Conservation (phyloP, 2,797 vertebrate species). For the Prionace glauca region DNA sequence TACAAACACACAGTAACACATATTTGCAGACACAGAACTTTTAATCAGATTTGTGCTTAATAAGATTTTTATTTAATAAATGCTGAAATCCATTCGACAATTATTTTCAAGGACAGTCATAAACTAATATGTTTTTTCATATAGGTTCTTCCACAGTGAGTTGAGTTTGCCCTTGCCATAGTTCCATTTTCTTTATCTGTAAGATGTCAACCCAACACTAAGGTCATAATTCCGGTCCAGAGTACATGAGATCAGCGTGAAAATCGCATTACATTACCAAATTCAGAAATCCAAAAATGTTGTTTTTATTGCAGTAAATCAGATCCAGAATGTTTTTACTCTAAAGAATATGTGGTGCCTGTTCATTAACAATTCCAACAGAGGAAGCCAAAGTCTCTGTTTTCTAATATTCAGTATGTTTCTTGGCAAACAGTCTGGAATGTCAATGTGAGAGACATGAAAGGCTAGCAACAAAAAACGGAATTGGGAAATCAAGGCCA, state of each 20-base stretch:
- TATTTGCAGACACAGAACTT: not conserved
- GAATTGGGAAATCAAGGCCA: not conserved
- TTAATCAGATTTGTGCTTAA: not conserved
- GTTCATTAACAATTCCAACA: constrained; percentile 23
- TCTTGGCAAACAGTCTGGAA: constrained; percentile 30
- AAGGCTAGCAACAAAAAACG: not conserved
- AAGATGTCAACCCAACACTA: not conserved
- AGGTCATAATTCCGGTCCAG: not conserved
- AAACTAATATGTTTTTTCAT: not conserved
- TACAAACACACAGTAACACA: not conserved
- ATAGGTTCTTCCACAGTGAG: not conserved
- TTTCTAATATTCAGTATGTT: constrained; percentile 31
- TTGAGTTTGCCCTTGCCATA: not conserved
- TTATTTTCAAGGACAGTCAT: not conserved
- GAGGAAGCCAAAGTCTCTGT: not conserved
- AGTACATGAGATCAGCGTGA: not conserved
- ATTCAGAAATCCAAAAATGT: not conserved
- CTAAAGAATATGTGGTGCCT: not conserved
- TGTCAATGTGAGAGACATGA: not conserved
- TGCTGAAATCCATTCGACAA: not conserved
- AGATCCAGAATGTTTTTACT: constrained; percentile 32
- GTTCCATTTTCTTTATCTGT: not conserved
- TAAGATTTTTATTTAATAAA: not conserved
- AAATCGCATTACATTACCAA: not conserved
- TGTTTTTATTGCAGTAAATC: constrained; percentile 7